Evolutionary conservation across 2,113 vertebrate genomes (phyloP), one percentile per base, ranked within the genome.

Genomic region (Ivindomyrus marchei): DNA sequence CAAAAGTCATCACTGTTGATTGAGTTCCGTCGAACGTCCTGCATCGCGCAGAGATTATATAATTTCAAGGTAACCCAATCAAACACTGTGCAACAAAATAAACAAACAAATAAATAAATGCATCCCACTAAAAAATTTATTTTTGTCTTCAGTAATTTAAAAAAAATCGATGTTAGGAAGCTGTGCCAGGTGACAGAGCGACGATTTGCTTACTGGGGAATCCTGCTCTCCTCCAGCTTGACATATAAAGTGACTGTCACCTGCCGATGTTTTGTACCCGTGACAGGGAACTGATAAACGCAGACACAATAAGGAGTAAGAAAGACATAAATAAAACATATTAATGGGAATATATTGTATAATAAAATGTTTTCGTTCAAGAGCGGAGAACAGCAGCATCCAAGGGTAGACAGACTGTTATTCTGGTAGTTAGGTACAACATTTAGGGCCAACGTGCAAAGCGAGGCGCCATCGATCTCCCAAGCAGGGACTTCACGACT

Each of bases 201-300:
- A 56, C 46, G 15, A 90, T 90, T 91, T 91, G 85, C 89, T 90
- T 89, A 83, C 88, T 66, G 90, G 85, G 87, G 90, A 92, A 92
- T 27, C 47, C 84, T 80, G 91, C 84, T 46, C n/a, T 52, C 90
- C 88, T 90, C n/a, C 47, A 66, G 90, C 47, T 15, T 92, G 90
- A 92, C 92, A 90, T 70, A 11, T 91, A 88, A 31, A 90, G 91
- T 89, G 90, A 91, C 91, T 91, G 90, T 91, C 88, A 92, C 90
- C 92, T 93, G 93, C 58, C 92, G 47, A 77, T 58, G 85, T 88
- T 77, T 89, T 93, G 39, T 87, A 84, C 93, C 93, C 70, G 89
- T 92, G 36, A 42, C 74, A 19, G 5, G n/a, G 27, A 13, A 1
- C n/a, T 31, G 62, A 31, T 31, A 19, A 80, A 15, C 27, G 27